Base-by-base conservation (phyloP, 2,113 vertebrate species). In the Myotis lucifugus region DNA sequence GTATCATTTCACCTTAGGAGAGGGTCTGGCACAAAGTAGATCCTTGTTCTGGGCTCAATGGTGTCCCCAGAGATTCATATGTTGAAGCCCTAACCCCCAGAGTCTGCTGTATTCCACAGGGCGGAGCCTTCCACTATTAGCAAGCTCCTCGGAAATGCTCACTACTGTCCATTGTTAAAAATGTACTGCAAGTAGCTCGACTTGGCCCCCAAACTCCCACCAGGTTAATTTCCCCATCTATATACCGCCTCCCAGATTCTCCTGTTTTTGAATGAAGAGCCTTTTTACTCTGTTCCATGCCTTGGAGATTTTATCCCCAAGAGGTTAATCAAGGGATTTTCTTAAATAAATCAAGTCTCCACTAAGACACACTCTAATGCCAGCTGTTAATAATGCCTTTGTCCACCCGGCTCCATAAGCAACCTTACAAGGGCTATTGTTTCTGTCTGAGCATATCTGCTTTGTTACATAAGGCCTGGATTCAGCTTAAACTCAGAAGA, bases 401-500 rank as follows among this genome's bases (percentile, higher is more conserved):
- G 37, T 48, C 73, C 6, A 8, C 10, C 4, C 3, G 0, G 19
- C 29, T 40, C 25, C 37, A 5, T 2, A 17, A 69, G 52, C 67
- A 37, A 23, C 72, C 42, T 18, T 10, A 27, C 5, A 32, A 37
- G 7, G 3, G 46, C 88, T 81, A 8, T 73, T 64, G 77, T 85
- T 87, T 90, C 48, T 50, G 48, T 27, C 25, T 9, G 8, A 46
- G 17, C 48, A 0, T 40, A 61, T 52, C 95, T 92, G 13, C 72
- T 76, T 77, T 87, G n/a, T 93, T 89, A 70, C n/a, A 12, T 48
- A 70, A 96, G 19, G 11, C n/a, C 18, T 84, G 25, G 74, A 70
- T 91, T 72, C 70, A n/a, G 76, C 19, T 52, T 86, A 34, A 66
- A 85, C 50, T 93, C 77, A 25, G 48, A 69, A 90, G 88, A 93